Conservation (phyloP, 2,888 invertebrate genomes). For the Acanthacorydalis orientalis region DNA sequence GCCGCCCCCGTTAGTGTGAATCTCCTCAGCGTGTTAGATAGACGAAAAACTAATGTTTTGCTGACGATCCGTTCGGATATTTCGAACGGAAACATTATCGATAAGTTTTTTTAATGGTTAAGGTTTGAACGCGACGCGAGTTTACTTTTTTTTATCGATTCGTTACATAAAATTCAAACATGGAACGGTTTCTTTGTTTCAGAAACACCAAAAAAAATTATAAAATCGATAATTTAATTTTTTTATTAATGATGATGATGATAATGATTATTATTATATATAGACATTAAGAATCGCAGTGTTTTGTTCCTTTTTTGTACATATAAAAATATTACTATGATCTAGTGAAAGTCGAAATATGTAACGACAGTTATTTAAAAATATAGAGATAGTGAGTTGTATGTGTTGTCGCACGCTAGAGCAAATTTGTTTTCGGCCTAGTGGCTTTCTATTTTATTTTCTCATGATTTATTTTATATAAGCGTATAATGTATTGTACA, state of each 20-base stretch:
- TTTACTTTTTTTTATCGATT: slow-evolving; percentile 17
- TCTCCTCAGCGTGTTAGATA: slow-evolving; percentile 1
- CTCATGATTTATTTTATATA: neutral
- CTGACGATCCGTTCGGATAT: neutral
- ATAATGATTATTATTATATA: neutral
- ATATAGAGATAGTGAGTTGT: neutral
- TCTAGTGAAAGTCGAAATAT: slow-evolving; percentile 10
- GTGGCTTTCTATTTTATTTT: neutral
- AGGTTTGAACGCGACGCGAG: slow-evolving; percentile 6
- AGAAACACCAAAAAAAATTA: slow-evolving; percentile 26
- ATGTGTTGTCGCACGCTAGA: neutral
- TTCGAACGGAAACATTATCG: too few species aligned
- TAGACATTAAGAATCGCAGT: slow-evolving; percentile 19
- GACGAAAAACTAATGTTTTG: neutral
- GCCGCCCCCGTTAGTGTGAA: neutral
- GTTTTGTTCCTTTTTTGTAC: slow-evolving; percentile 29
- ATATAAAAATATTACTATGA: slow-evolving; percentile 15
- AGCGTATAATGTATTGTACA: neutral
- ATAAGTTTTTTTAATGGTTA: neutral
- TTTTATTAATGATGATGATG: neutral
- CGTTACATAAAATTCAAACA: slow-evolving; percentile 25
- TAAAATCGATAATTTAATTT: slow-evolving; percentile 11
- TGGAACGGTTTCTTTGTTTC: slow-evolving; percentile 21
- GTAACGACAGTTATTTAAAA: slow-evolving; percentile 3
- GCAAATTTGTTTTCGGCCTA: neutral